phyloP scores from a whole-genome alignment of 1,140 invertebrate genomes.

The Drosophila sucinea region DNA sequence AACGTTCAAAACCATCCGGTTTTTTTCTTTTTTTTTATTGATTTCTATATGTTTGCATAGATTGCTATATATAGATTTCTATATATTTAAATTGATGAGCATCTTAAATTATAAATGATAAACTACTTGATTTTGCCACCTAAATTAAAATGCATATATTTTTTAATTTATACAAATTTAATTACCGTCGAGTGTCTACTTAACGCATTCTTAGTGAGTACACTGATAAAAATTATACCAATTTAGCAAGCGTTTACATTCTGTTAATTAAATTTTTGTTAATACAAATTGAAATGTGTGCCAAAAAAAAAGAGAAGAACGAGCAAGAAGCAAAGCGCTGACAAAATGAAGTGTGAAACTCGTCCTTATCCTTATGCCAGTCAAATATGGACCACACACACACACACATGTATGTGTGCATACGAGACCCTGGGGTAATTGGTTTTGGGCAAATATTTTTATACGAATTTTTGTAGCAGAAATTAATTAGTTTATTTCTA shows the following conservation, averaged over 20 bases:
- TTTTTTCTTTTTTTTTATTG: no score
- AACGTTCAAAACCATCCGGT: no score
- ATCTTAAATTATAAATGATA: no score
- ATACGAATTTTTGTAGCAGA: slow-evolving; percentile 43
- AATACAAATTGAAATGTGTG: slow-evolving; percentile 14
- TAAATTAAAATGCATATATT: neutral
- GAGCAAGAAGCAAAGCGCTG: slow-evolving; percentile 23
- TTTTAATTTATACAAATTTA: slow-evolving; percentile 19
- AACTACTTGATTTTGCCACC: neutral
- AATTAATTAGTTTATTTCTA: slow-evolving; percentile 62
- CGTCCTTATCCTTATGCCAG: slow-evolving; percentile 22
- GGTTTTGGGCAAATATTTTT: slow-evolving; percentile 65
- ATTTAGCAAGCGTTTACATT: slow-evolving; percentile 65
- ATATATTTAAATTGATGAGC: no score
- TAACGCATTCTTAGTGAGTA: slow-evolving; percentile 12
- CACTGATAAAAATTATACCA: slow-evolving; percentile 33
- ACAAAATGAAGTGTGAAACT: slow-evolving; percentile 49
- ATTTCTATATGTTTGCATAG: no score
- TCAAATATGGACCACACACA: neutral
- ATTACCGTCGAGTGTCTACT: slow-evolving; percentile 29
- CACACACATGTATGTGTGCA: neutral
- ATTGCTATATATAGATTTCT: no score
- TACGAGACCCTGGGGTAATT: slow-evolving; percentile 46
- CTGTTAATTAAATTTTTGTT: slow-evolving; percentile 65
- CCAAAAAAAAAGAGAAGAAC: slow-evolving; percentile 21